Base-by-base conservation (phyloP, 2,113 vertebrate species). In the Solea solea region DNA sequence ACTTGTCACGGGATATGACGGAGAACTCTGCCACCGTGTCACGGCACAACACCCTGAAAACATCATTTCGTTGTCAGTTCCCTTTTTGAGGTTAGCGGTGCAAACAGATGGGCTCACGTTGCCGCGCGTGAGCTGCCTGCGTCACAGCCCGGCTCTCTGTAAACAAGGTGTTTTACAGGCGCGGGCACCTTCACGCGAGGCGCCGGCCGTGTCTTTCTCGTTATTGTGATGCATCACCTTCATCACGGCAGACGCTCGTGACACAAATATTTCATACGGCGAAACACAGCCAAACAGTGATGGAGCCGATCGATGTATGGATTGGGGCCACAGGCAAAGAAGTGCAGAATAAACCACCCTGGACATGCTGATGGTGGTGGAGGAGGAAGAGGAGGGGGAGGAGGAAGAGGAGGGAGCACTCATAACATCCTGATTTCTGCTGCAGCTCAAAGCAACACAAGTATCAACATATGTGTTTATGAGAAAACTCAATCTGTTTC, bases 1-100 rank as follows among this genome's bases (percentile, higher is more conserved):
- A 87, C 39, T 42, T 84, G 89, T 84, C 86, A 79, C 58, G 21
- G 16, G 54, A 74, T 50, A 46, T 80, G 88, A 89, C 77, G 54
- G 76, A 88, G 69, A 57, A 49, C 72, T 52, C 12, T 28, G 74
- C 60, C 79, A 58, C 45, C 39, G 3, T 39, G 68, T 82, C 83
- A 74, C 49, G 65, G 65, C 67, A 56, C 76, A 69, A 60, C 60
- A 68, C 45, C 71, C 39, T n/a, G 25, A 49, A 68, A 68, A 64
- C 54, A 69, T 25, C 10, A 44, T 64, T 72, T 6, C 21, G 59
- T 54, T 14, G 44, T 62, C 42, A 51, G 11, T 39, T 51, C 12
- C 1, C 42, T 60, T 54, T 57, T 48, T 8, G 9, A 25, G 9
- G 45, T 12, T 14, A 39, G 40, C 1, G 5, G 63, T 51, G 48